Conservation (phyloP, 2,797 vertebrate genomes). For the Rhinoraja longicauda region DNA sequence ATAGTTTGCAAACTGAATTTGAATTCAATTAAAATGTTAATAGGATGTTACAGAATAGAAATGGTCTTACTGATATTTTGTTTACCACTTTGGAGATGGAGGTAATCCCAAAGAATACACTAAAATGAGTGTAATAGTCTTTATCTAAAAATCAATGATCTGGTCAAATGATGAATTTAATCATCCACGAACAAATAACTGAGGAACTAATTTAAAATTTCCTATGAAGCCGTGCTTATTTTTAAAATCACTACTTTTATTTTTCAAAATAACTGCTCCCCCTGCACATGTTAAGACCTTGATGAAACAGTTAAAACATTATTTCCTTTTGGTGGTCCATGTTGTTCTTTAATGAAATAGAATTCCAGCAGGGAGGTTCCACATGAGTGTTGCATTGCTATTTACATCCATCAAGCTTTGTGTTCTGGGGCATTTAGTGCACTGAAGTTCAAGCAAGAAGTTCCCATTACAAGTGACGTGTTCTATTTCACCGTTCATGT, state of each 20-base stretch:
- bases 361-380: too few relatives aligned
- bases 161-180: neutral
- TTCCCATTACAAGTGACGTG: too few relatives aligned
- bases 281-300: too few relatives aligned
- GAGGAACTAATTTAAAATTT: neutral
- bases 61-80: neutral
- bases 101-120: neutral
- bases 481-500: too few relatives aligned
- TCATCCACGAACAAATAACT: neutral
- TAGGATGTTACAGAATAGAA: neutral
- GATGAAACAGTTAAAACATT: too few relatives aligned
- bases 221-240: neutral
- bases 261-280: neutral
- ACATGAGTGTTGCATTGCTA: too few relatives aligned
- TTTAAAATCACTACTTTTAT: neutral
- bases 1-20: slow-evolving; percentile 6
- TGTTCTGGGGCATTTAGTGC: too few relatives aligned
- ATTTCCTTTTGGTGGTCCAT: too few relatives aligned
- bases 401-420: too few relatives aligned
- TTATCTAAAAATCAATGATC: slow-evolving; percentile 23
- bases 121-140: neutral
- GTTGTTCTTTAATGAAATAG: too few relatives aligned
- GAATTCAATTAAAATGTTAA: slow-evolving; percentile 32
- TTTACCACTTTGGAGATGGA: slow-evolving; percentile 1
- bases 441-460: too few relatives aligned